These are phyloP conservation scores for Harlomillsia oculata DNA, from an alignment of 1,140 invertebrate species.

Conservation along the genomic window DNA sequence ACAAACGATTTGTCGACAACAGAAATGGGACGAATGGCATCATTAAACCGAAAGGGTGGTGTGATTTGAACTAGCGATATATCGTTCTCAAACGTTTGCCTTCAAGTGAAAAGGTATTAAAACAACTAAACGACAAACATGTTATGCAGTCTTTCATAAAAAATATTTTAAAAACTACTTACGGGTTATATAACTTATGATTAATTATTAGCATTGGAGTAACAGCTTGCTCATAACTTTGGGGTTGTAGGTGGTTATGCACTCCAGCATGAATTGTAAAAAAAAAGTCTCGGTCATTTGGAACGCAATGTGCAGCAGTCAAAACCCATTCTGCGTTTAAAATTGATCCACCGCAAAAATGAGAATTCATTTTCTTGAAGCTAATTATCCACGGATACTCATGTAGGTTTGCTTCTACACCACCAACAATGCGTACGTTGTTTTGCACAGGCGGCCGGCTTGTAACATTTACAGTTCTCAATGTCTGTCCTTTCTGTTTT, in stretches of 20 bases:
- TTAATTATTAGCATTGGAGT: background rate
- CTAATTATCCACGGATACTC: background rate
- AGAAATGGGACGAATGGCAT: conserved; percentile 49
- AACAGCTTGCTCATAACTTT: background rate
- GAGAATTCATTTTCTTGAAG: background rate
- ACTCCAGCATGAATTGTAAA: background rate
- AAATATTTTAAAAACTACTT: too few relatives aligned
- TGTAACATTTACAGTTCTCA: too few relatives aligned
- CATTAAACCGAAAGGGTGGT: background rate
- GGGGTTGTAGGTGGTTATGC: background rate
- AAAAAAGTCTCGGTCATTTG: background rate
- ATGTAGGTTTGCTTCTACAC: background rate
- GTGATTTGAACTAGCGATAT: background rate
- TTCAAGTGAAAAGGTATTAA: too few relatives aligned
- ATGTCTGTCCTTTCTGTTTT: too few relatives aligned
- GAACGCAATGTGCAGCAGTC: conserved; percentile 24
- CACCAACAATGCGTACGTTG: background rate
- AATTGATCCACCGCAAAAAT: background rate
- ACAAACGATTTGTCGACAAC: too few relatives aligned
- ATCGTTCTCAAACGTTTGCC: background rate
- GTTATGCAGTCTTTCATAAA: background rate
- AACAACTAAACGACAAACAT: background rate
- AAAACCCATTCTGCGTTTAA: background rate
- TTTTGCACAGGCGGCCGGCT: too few relatives aligned
- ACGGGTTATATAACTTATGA: background rate